Evolutionary conservation across 1,140 invertebrate genomes (phyloP), one percentile per base, ranked within the genome.

Genomic region (Pseudomyrmex gracilis): DNA sequence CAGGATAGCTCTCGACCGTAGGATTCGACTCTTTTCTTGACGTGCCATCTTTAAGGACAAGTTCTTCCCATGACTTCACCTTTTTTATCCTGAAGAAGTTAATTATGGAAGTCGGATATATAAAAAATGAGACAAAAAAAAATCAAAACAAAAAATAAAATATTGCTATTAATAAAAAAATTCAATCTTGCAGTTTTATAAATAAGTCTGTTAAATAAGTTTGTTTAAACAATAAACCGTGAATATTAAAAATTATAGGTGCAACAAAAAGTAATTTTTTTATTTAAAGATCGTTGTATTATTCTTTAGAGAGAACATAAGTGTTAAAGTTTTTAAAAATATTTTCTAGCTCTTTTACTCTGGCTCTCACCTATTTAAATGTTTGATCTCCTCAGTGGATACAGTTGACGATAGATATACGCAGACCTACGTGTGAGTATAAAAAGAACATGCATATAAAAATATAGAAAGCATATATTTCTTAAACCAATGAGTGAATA

Each of bases 381-480:
- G 55, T 58, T 51, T 70, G n/a, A 76, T 47, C 22, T 87, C 68
- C 1, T 66, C 57, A 22, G 49, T 34, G 9, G 43, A 53, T 20
- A 84, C 47, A 8, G 45, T 84, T 15, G 85, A 73, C 53, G 66
- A 84, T 55, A 87, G 66, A 55, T 43, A 76, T 13, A 34, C 66
- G 5, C 82, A 87, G 1, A 78, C 20, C 86, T 87, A 53, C 2
- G 63, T 73, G 64, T 57, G 17, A 83, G 4, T 49, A 71, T 34
- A 43, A 8, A 78, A 66, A 64, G 0, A 60, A 1, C 0, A 66
- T 71, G 10, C 1, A 84, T 64, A 2, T 17, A 76, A 10, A 13
- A 51, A 13, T 51, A 51, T 13, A 51, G 10, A 13, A 51, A 51
- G 12, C n/a, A 77, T 24, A 67, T n/a, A n/a, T n/a, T n/a, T n/a